Evolutionary conservation across 2,113 vertebrate species (phyloP), one percentile per base, ranked within the genome.

Genomic region (Plecotus auritus): DNA sequence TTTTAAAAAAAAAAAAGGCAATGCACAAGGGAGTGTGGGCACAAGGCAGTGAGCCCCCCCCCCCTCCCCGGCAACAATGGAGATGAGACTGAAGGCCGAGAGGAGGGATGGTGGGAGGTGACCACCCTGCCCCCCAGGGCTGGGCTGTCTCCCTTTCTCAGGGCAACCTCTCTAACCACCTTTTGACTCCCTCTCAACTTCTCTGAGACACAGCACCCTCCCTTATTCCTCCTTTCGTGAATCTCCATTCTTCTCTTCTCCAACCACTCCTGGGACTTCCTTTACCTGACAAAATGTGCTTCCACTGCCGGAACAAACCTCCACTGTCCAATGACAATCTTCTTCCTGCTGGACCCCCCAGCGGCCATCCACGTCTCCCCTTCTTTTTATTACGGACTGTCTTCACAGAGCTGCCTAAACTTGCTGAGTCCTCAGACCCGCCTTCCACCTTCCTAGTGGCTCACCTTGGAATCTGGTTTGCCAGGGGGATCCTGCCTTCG

Each of bases 381-480:
- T n/a, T 49, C 40, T 32, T 80, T 28, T 80, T 42, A 37, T n/a
- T 42, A 49, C 51, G 61, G 59, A 67, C 17, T 88, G 47, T 88
- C 49, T 80, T 70, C 20, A 11, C 4, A 61, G 77, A 67, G n/a
- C 20, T 94, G 85, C 84, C 85, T 56, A 4, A 85, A 92, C 91
- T 83, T 91, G 83, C 67, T 61, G 74, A 77, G 30, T 83, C 64
- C 32, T 93, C 45, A n/a, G 17, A 66, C 0, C 4, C 4, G 59
- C 23, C 66, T 76, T 59, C 42, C 70, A 91, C 47, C 9, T 59
- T 30, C 35, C 20, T 3, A 74, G 17, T 87, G 93, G 92, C 77
- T 92, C 88, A 85, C 14, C 76, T 47, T n/a, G 51, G 77, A 88
- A 88, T 74, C 66, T 76, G 45, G 59, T 69, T 56, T 74, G 14